A percentile compares a stretch with the other conserved stretches of the same genome.
These are phyloP conservation scores for Hiodon alosoides DNA, from an alignment of 2,113 vertebrate species.

Conservation along the genomic window DNA sequence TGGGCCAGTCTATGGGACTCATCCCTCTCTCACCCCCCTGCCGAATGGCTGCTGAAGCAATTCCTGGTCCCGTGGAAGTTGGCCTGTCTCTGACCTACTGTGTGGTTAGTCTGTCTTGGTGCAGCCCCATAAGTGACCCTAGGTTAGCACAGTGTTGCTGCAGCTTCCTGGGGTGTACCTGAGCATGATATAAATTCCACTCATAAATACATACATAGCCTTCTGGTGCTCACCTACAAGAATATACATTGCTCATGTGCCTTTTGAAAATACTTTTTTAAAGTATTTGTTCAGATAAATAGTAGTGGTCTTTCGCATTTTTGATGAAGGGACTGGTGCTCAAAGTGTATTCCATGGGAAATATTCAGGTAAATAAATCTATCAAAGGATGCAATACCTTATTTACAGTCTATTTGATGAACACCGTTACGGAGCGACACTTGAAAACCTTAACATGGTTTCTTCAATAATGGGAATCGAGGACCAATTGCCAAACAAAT, in stretches of 20 bases:
- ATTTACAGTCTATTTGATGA: background rate
- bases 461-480: background rate
- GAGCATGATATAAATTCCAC: too few relatives aligned
- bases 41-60: too few relatives aligned
- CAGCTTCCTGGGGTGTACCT: too few relatives aligned
- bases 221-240: background rate
- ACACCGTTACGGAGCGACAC: too few relatives aligned
- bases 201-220: background rate
- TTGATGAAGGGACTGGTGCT: background rate
- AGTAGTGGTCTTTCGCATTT: background rate
- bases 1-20: too few relatives aligned
- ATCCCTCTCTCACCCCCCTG: too few relatives aligned
- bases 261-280: background rate
- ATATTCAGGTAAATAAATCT: background rate
- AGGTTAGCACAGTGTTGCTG: too few relatives aligned
- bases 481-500: background rate
- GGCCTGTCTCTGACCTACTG: too few relatives aligned
- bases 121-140: too few relatives aligned
- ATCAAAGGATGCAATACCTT: background rate
- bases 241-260: background rate
- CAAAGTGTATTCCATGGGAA: background rate
- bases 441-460: background rate
- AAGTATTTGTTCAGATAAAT: background rate
- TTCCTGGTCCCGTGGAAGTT: too few relatives aligned
- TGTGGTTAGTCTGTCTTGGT: too few relatives aligned